phyloP scores from a whole-genome alignment of 2,113 vertebrate species.

The Rhadina sibilatrix region DNA sequence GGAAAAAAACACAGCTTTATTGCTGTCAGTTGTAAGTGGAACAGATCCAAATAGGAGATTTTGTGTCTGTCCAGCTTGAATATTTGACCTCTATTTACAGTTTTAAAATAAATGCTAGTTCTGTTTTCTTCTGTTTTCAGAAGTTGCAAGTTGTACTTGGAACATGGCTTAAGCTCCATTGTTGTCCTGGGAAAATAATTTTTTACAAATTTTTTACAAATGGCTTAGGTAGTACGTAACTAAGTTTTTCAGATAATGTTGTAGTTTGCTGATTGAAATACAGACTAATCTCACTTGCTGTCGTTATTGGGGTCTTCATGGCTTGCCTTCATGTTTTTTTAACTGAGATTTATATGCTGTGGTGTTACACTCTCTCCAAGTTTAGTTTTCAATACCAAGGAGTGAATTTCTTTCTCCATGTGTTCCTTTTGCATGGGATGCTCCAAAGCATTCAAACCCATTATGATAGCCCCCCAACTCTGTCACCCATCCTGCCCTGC shows the following conservation, averaged over 20 bases:
- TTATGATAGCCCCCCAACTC: neutral
- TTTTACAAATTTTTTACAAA: neutral
- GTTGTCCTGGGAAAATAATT: neutral
- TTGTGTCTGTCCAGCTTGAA: neutral
- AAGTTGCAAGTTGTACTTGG: neutral
- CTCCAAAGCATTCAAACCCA: neutral
- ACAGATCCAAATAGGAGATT: neutral
- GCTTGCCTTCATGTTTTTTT: neutral
- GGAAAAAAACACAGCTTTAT: neutral
- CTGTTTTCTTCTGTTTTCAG: neutral
- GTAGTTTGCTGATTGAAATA: neutral
- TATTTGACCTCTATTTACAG: neutral
- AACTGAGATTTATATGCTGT: neutral
- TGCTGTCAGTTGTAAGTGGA: neutral
- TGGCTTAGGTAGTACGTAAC: neutral
- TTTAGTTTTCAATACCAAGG: neutral
- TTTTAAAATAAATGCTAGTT: neutral
- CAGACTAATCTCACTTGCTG: neutral
- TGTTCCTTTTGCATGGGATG: neutral
- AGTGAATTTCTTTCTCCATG: rapidly evolving
- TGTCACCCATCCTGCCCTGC: neutral
- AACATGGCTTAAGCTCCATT: neutral
- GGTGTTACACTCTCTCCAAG: neutral
- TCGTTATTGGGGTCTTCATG: neutral
- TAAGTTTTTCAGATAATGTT: neutral